Evolutionary conservation across 2,113 vertebrate species (phyloP).

Genomic region (Clarias magur): DNA sequence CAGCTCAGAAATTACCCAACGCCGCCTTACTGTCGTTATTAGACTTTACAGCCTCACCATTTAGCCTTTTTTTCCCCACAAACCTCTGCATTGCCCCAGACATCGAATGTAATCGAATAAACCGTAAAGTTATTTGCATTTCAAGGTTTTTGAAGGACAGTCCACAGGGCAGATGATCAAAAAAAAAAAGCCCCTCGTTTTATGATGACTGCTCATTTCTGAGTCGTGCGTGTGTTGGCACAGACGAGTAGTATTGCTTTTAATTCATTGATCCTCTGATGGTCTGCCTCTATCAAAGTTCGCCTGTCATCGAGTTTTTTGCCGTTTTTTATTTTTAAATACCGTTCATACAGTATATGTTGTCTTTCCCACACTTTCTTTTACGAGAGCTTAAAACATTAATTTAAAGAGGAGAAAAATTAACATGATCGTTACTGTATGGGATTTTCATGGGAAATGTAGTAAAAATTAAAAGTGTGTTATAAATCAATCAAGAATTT

Average conservation of each 20-base stretch:
- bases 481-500: not conserved
- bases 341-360: not conserved
- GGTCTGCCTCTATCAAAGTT: not conserved
- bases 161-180: not conserved
- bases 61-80: not conserved
- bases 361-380: not conserved
- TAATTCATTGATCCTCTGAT: not conserved
- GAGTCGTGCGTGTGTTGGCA: not conserved
- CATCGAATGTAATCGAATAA: slow-evolving; percentile 6
- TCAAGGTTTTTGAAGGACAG: slow-evolving; percentile 8
- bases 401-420: not conserved
- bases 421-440: not conserved
- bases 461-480: not conserved
- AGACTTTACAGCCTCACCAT: slow-evolving; percentile 23
- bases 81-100: not conserved
- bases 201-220: not conserved
- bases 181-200: not conserved
- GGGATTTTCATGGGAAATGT: not conserved
- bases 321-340: no score
- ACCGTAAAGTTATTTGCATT: not conserved
- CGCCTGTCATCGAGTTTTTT: not conserved
- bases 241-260: not conserved
- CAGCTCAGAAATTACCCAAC: slow-evolving; percentile 20
- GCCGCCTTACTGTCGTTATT: slow-evolving; percentile 25
- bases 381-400: not conserved